Percentiles rank a stretch among this genome's conserved stretches.
phyloP scores from a whole-genome alignment of 1,140 invertebrate genomes.

The Drosophila varians region DNA sequence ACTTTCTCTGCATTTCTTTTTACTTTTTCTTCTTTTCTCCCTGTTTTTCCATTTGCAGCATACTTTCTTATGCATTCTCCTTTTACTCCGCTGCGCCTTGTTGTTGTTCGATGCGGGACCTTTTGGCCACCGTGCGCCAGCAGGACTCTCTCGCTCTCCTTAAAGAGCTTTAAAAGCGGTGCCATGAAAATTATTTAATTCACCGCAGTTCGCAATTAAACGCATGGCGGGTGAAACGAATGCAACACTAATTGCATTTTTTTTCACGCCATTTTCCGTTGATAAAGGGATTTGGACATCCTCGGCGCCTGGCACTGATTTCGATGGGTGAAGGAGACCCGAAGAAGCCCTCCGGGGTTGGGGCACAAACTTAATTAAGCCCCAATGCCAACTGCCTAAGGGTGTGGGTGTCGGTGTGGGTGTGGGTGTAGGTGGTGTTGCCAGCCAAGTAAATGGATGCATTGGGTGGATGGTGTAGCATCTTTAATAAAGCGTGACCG shows the following conservation, averaged over 20 bases:
- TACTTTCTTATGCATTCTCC: conserved; percentile 50
- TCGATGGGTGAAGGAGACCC: background rate
- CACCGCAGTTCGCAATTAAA: conserved; percentile 75
- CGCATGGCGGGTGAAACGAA: conserved; percentile 48
- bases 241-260: conserved; percentile 76
- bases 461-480: conserved; percentile 15
- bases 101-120: conserved; percentile 42
- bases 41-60: conserved; percentile 26
- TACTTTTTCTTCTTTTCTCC: conserved; percentile 9
- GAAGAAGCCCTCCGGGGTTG: background rate
- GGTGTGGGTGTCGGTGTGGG: conserved; percentile 9
- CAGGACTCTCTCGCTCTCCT: background rate
- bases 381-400: conserved; percentile 65
- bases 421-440: too few species aligned
- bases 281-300: conserved; percentile 62
- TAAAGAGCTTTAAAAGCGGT: conserved; percentile 23
- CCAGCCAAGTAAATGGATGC: background rate
- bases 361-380: conserved; percentile 74
- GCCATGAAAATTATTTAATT: conserved; percentile 72
- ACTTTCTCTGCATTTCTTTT: conserved; percentile 25
- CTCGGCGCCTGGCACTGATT: conserved; percentile 49
- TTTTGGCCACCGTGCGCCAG: conserved; percentile 28
- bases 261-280: conserved; percentile 69
- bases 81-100: conserved; percentile 31
- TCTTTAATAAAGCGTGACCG: conserved; percentile 71